Evolutionary conservation across 2,888 invertebrate genomes (phyloP).

Genomic region (Chouioia cunea): DNA sequence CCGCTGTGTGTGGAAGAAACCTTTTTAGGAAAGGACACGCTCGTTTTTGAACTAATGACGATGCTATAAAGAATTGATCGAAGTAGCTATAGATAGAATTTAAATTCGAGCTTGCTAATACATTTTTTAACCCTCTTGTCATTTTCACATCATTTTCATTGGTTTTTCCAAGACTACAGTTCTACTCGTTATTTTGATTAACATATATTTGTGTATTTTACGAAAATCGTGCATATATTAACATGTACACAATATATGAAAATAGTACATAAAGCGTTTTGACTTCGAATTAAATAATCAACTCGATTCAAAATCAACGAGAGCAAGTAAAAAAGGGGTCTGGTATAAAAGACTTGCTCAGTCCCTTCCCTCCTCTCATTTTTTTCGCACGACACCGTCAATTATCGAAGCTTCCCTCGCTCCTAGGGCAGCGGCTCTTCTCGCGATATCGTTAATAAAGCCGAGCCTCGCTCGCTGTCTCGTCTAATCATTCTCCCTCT

Average conservation of each 20-base stretch:
- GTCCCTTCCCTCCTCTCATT: constrained; percentile 27
- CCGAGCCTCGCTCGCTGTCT: constrained; percentile 60
- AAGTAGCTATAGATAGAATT: no score
- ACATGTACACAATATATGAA: background rate
- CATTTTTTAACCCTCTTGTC: no score
- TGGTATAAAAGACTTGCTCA: constrained; percentile 9
- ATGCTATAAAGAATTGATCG: no score
- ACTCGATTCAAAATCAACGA: constrained; percentile 24
- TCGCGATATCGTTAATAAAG: constrained; percentile 66
- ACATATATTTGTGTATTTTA: no score
- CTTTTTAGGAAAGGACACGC: no score
- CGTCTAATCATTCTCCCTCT: constrained; percentile 64
- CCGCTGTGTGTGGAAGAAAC: constrained; percentile 53
- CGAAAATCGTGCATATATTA: no score
- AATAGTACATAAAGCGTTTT: background rate
- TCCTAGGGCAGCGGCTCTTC: constrained; percentile 49
- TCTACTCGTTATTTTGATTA: no score
- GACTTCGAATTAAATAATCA: background rate
- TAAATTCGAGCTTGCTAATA: no score
- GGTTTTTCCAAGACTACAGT: no score
- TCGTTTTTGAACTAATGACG: no score
- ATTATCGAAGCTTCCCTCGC: constrained; percentile 62
- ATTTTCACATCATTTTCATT: no score
- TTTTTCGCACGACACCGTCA: constrained; percentile 62
- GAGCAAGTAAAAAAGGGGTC: constrained; percentile 3